Percentiles rank a stretch among this genome's conserved stretches.
Conservation (phyloP, 1,140 invertebrate species). For the Aplysia californica region DNA sequence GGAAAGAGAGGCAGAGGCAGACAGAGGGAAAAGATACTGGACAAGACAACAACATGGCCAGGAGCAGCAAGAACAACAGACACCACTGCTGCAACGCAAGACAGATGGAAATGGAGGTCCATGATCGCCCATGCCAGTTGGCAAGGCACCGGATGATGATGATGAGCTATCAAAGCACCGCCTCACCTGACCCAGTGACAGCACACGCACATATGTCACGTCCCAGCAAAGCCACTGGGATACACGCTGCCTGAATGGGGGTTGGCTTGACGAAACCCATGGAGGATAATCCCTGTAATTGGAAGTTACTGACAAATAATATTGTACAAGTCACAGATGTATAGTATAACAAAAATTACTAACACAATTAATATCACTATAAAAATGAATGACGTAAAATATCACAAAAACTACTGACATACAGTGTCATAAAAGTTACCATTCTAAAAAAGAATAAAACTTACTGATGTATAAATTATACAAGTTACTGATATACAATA, state of each 20-base stretch:
- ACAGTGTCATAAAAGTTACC: not conserved
- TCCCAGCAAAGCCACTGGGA: conserved; percentile 91
- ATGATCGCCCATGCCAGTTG: too few species aligned
- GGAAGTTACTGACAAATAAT: not conserved
- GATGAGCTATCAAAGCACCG: too few species aligned
- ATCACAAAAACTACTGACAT: not conserved
- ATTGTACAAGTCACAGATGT: not conserved
- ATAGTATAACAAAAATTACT: not conserved
- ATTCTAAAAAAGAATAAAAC: not conserved
- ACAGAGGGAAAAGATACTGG: too few species aligned
- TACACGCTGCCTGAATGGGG: conserved; percentile 94
- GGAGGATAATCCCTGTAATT: conserved; percentile 79
- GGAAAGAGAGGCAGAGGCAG: too few species aligned
- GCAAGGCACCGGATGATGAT: too few species aligned
- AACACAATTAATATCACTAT: not conserved
- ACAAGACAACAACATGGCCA: too few species aligned
- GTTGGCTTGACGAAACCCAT: conserved; percentile 94
- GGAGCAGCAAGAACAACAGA: too few species aligned
- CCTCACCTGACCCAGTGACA: conserved; percentile 95
- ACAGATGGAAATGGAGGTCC: too few species aligned
- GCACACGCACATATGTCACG: conserved; percentile 96
- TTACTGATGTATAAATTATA: not conserved
- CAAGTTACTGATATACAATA: not conserved
- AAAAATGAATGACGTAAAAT: not conserved
- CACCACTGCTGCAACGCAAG: too few species aligned